A percentile compares a stretch with the other conserved stretches of the same genome.
Conservation (phyloP, 2,113 vertebrate species). For the Ariopsis seemanni region DNA sequence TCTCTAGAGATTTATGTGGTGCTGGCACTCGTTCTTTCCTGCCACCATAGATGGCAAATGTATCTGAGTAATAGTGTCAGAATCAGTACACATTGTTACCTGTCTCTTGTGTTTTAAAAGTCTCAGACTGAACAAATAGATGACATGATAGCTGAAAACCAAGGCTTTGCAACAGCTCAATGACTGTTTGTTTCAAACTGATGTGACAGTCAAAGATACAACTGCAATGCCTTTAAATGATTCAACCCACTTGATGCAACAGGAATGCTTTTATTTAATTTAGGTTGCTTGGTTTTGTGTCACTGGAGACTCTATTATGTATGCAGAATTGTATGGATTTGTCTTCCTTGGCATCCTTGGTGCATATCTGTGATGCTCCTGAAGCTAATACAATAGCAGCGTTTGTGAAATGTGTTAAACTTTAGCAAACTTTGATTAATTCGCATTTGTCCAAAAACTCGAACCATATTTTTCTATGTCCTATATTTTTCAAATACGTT, state of each 20-base stretch:
- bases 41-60: conserved; percentile 57
- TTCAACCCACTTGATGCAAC: neutral
- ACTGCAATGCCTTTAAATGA: neutral
- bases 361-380: neutral
- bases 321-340: neutral
- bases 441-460: neutral
- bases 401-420: neutral
- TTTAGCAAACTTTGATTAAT: conserved; percentile 8
- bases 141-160: neutral
- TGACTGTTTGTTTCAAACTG: neutral
- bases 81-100: conserved; percentile 40
- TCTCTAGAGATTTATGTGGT: conserved; percentile 66
- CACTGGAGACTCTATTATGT: neutral
- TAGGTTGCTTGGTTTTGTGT: neutral
- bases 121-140: neutral
- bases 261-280: conserved; percentile 36
- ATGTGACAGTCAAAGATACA: neutral
- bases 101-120: neutral
- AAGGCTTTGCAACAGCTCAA: neutral
- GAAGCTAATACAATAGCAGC: neutral
- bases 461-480: neutral
- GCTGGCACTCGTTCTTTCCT: conserved; percentile 50
- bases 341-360: neutral
- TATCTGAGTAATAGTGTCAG: conserved; percentile 61
- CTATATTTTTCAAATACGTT: neutral